Evolutionary conservation across 2,113 vertebrate genomes (phyloP), one percentile per base, ranked within the genome.

Genomic region (Chamaetylas fuelleborni): DNA sequence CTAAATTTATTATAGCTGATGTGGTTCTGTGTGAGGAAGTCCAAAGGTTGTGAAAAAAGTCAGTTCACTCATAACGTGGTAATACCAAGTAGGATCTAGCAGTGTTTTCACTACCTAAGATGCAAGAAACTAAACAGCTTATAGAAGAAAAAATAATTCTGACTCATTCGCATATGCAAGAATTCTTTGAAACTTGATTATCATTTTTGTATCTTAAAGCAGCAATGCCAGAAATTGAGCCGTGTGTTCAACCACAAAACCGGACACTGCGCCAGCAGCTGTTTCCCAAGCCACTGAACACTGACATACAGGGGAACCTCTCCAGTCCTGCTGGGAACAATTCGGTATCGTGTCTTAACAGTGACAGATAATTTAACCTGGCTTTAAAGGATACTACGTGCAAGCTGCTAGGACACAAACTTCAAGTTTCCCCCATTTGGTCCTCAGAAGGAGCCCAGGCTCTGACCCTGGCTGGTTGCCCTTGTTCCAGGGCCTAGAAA

Each of bases 261-360:
- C 67, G 92, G 87, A 54, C 61, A 88, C 50, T 86, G 87, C 0
- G 1, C 90, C 94, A 92, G 90, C 92, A 96, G 93, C 95, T 95
- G 90, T 77, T 95, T 88, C 94, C 92, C 92, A 95, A 88, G 66
- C 88, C 90, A 94, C 57, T 56, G 78, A 94, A 67, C 58, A 38
- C 45, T 66, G 78, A 77, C 74, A 91, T 24, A 78, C 50, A 62
- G 2, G 31, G 64, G 36, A 91, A 91, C 43, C 34, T 78, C 85
- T 94, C 90, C 67, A 56, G 79, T 56, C 92, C 94, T 48, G 90
- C 90, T 88, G 93, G 70, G 92, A 94, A 86, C 74, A 88, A 48
- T 80, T 93, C 81, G 77, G 65, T 40, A 51, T 47, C 0, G 0
- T 3, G 24, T 62, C 90, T 94, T 56, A 90, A 74, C 4, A 2